A percentile compares a stretch with the other conserved stretches of the same genome.
Evolutionary conservation across 2,797 vertebrate genomes (phyloP).

Genomic region (Poecilia wingei): DNA sequence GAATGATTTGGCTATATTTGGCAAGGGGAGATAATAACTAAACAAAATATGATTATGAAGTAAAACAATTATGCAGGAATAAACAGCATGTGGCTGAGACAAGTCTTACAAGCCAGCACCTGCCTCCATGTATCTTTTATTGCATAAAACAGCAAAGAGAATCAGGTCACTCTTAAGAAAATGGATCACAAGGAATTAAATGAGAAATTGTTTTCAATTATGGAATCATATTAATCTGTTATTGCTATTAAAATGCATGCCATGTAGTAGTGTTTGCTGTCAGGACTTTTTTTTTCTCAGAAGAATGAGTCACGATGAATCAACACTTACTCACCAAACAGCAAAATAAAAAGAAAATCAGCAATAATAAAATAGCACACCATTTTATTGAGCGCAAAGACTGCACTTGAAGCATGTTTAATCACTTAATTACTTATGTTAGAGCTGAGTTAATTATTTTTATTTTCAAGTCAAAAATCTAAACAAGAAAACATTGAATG

Average conservation of each 20-base stretch:
- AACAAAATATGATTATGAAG: constrained; percentile 54
- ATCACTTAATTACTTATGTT: constrained; percentile 3
- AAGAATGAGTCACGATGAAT: constrained; percentile 60
- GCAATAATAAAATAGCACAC: constrained; percentile 18
- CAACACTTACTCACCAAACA: constrained; percentile 44
- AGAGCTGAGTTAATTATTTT: not conserved
- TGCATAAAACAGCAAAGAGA: constrained; percentile 16
- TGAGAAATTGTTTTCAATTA: constrained; percentile 8
- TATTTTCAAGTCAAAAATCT: not conserved
- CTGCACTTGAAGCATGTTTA: not conserved
- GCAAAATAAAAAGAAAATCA: constrained; percentile 35
- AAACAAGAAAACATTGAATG: not conserved
- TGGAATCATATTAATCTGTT: constrained; percentile 13
- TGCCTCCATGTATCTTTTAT: constrained; percentile 36
- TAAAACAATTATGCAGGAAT: constrained; percentile 39
- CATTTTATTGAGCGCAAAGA: constrained; percentile 16
- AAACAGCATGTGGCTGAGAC: constrained; percentile 7
- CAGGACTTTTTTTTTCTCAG: constrained; percentile 34
- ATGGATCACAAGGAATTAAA: constrained; percentile 8
- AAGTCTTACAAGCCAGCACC: constrained; percentile 25
- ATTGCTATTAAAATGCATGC: constrained; percentile 20
- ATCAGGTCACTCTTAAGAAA: constrained; percentile 6
- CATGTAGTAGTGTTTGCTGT: constrained; percentile 35
- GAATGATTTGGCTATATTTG: constrained; percentile 17
- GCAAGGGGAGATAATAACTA: constrained; percentile 32